phyloP scores from a whole-genome alignment of 2,113 vertebrate species.

The Phocoena phocoena region DNA sequence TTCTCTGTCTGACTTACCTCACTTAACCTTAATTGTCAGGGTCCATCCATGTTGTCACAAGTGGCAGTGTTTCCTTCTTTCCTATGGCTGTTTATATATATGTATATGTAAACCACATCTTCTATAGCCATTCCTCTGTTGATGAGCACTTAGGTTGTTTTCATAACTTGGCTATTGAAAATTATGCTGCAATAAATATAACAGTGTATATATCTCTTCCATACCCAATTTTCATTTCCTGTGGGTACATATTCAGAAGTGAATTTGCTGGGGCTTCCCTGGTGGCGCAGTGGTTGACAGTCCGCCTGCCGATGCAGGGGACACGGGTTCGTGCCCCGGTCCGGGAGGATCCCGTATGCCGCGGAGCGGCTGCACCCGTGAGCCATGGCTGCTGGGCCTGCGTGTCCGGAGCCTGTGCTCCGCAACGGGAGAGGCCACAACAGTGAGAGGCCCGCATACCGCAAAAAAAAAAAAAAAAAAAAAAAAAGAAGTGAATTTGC shows the following conservation, averaged over 20 bases:
- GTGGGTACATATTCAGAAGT: background rate
- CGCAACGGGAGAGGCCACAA: too few species aligned
- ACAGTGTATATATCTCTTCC: background rate
- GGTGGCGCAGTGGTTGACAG: too few species aligned
- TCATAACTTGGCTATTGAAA: background rate
- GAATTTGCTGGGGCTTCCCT: background rate
- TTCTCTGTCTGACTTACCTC: background rate
- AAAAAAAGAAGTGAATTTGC: background rate
- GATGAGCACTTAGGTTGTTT: background rate
- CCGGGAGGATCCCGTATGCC: too few species aligned
- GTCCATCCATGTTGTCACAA: background rate
- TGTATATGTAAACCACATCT: background rate
- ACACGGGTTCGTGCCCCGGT: too few species aligned
- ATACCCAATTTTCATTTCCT: background rate
- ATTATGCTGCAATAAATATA: background rate
- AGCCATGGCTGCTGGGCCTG: too few species aligned
- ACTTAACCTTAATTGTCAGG: background rate
- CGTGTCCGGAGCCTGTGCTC: too few species aligned
- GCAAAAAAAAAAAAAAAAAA: too few species aligned
- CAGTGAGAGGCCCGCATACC: too few species aligned
- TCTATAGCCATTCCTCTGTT: background rate
- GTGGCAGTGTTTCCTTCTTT: background rate
- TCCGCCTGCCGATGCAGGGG: too few species aligned
- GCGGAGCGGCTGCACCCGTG: accelerated
- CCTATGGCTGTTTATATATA: background rate